Base-by-base conservation (phyloP, 2,888 invertebrate species). In the Tachina fera region DNA sequence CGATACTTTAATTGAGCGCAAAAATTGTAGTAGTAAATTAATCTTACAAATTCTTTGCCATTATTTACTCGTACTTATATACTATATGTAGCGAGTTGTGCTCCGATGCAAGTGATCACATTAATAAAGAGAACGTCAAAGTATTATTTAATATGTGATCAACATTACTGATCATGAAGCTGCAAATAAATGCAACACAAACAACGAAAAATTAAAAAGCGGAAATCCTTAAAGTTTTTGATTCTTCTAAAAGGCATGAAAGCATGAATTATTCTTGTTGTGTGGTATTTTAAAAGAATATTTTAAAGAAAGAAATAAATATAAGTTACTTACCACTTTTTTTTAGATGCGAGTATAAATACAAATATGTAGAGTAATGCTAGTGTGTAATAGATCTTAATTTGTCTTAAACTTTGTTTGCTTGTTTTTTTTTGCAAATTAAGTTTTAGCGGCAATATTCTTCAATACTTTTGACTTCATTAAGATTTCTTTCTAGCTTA, bases 1-100 rank as follows among this genome's bases (percentile, higher is more conserved):
- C 90, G 91, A 91, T 91, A 91, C 91, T 91, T 91, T 91, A 91
- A 91, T 91, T 91, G 91, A 90, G 83, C 83, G 83, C 86, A 86
- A 86, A 86, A 86, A 83, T 86, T 86, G 86, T 86, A 76, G 83
- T 76, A 79, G 75, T 83, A 83, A 86, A 86, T 86, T 86, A 86
- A 86, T 83, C 83, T 72, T 83, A 61, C 77, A 77, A 83, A 77
- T 72, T 67, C 77, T 75, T 81, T 22, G n/a, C 53, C 68, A 61
- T 75, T 81, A 65, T 74, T 63, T 71, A 71, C 58, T 79, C n/a
- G n/a, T 61, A 63, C 31, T 8, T 58, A 43, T 11, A 70, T 41
- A 39, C 68, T 22, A 22, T 22, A 22, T 22, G 22, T 3, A 22
- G 22, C 22, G 22, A 22, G 3, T 22, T 31, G 22, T 71, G 43